Evolutionary conservation across 2,113 vertebrate genomes (phyloP).

Genomic region (Globicephala melas): DNA sequence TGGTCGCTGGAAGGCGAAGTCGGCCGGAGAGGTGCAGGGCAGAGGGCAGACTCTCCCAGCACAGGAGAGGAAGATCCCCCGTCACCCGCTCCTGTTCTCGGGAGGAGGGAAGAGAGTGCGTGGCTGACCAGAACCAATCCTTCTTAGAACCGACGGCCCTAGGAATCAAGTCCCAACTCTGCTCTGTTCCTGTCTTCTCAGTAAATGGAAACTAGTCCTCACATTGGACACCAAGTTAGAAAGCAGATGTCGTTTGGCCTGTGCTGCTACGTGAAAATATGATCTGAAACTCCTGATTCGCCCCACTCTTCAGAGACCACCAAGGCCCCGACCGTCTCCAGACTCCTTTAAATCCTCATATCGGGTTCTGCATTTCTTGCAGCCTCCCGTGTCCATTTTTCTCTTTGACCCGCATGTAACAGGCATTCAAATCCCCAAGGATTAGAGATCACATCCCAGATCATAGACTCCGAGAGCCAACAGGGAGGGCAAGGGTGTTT

Average conservation of each 20-base stretch:
- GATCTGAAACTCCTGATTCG: not conserved
- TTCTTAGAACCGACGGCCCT: not conserved
- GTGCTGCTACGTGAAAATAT: not conserved
- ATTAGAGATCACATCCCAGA: not conserved
- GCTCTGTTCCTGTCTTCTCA: not conserved
- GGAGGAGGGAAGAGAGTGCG: not conserved
- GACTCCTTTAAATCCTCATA: accelerated
- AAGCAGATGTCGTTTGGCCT: not conserved
- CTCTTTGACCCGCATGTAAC: not conserved
- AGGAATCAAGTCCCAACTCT: not conserved
- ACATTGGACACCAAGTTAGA: not conserved
- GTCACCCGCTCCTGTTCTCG: not conserved
- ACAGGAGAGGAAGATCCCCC: not conserved
- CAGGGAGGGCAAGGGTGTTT: too few species aligned
- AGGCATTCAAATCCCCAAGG: not conserved
- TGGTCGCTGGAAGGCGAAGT: not conserved
- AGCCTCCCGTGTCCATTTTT: not conserved
- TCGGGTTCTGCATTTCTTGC: accelerated
- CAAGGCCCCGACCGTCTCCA: not conserved
- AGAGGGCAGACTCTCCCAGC: not conserved
- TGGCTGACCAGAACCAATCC: not conserved
- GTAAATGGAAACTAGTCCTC: not conserved
- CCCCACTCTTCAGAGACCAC: not conserved
- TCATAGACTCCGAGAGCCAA: not conserved
- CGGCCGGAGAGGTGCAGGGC: not conserved